Evolutionary conservation across 2,113 vertebrate genomes (phyloP).

Genomic region (Copsychus sechellarum): DNA sequence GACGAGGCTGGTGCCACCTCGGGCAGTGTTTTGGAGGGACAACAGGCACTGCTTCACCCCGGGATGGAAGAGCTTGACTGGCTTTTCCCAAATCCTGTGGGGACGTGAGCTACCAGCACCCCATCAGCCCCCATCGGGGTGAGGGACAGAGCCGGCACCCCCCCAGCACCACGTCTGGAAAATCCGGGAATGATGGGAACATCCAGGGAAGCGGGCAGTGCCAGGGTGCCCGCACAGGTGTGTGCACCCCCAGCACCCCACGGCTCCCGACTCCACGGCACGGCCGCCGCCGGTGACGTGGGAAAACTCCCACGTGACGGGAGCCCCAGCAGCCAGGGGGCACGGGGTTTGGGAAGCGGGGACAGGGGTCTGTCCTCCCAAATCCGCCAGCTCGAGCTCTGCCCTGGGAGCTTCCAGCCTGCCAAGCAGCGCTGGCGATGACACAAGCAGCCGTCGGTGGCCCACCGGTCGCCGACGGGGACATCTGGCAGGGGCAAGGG

Average conservation of each 20-base stretch:
- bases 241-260: not conserved
- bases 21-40: not conserved
- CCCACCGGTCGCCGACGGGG: fast-evolving
- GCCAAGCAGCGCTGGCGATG: fast-evolving
- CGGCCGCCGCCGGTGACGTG: not conserved
- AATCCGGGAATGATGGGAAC: not conserved
- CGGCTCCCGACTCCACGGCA: not conserved
- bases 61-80: not conserved
- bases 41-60: not conserved
- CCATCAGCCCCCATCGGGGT: fast-evolving
- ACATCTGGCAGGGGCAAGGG: not conserved
- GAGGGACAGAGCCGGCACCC: not conserved
- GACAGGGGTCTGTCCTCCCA: not conserved
- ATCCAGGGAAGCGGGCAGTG: not conserved
- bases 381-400: not conserved
- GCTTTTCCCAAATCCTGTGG: not conserved
- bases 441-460: not conserved
- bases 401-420: not conserved
- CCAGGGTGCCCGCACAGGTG: not conserved
- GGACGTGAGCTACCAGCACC: not conserved
- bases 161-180: fast-evolving
- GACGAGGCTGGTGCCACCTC: not conserved
- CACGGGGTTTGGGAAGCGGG: not conserved
- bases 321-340: not conserved
- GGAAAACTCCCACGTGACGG: not conserved